Base-by-base conservation (phyloP, 2,113 vertebrate species). In the Dicerorhinus sumatrensis region DNA sequence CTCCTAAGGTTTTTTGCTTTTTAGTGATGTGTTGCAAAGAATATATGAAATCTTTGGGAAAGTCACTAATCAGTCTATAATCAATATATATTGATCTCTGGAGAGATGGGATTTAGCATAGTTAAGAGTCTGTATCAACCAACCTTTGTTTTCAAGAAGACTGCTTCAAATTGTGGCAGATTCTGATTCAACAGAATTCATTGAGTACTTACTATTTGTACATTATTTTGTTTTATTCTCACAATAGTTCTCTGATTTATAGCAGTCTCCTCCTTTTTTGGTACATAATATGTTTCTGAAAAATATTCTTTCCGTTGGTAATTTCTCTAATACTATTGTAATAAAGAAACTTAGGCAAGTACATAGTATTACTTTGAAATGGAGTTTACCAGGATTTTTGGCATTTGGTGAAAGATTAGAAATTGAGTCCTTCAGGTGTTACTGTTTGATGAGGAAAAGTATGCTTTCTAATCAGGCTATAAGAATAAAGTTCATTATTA, bases 391-490 rank as follows among this genome's bases (percentile, higher is more conserved):
- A 89, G 60, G 54, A 72, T 80, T 95, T 90, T 86, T 93, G 72
- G 29, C 21, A 69, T 56, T 96, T 94, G 84, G 13, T 87, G 54
- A 86, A 80, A 93, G 54, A 86, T 58, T 72, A 70, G 46, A n/a
- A 81, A 75, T 65, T 89, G 51, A 56, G 6, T 69, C 23, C 88
- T 85, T 90, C 12, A 33, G 29, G 2, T 63, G 7, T 56, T 80
- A 80, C 14, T 85, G 29, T 94, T 95, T 91, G 39, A 36, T 95
- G n/a, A 91, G n/a, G 42, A 84, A 85, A 84, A 48, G 23, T 80
- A 39, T 92, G 42, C 23, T 96, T 97, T 94, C 80, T 95, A 69
- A 89, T 69, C 10, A 88, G n/a, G 36, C 29, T 82, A 11, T 90
- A 46, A 77, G 77, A 96, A 77, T 88, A 70, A 70, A 77, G 21